Conservation (phyloP, 2,888 invertebrate genomes). For the Melanotus villosus region DNA sequence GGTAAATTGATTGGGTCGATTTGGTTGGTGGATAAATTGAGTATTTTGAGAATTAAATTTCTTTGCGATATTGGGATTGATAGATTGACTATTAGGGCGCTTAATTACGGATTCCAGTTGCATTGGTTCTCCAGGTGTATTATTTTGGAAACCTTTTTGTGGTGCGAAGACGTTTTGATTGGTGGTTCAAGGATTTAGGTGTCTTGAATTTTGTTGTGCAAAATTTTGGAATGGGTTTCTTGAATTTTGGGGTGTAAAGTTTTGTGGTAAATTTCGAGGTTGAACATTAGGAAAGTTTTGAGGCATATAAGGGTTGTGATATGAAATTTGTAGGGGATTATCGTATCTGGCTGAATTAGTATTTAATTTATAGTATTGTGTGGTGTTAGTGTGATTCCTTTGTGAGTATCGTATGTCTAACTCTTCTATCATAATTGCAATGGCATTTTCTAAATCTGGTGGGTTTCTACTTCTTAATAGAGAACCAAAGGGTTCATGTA, state of each 20-base stretch:
- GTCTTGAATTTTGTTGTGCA: too few relatives aligned
- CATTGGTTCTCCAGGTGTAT: not conserved
- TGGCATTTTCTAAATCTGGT: not conserved
- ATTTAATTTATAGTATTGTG: too few relatives aligned
- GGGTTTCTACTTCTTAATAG: not conserved
- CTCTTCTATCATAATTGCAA: slow-evolving; percentile 1
- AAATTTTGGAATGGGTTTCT: too few relatives aligned
- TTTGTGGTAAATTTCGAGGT: too few relatives aligned
- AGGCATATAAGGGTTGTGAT: not conserved
- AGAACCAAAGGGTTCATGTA: not conserved
- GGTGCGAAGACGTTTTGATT: not conserved
- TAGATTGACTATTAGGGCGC: not conserved
- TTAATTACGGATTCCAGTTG: too few relatives aligned
- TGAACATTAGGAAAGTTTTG: not conserved
- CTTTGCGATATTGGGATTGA: not conserved
- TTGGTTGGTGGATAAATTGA: not conserved
- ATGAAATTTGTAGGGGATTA: not conserved
- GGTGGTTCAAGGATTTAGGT: too few relatives aligned
- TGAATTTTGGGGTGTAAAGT: not conserved
- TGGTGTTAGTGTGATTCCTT: not conserved
- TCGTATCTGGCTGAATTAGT: too few relatives aligned
- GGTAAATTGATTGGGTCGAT: too few relatives aligned
- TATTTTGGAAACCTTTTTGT: not conserved
- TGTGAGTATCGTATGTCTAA: slow-evolving; percentile 1
- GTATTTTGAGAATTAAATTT: not conserved